These are phyloP conservation scores for Myanophis thanlyinensis DNA, from an alignment of 2,113 vertebrate species.

Conservation along the genomic window DNA sequence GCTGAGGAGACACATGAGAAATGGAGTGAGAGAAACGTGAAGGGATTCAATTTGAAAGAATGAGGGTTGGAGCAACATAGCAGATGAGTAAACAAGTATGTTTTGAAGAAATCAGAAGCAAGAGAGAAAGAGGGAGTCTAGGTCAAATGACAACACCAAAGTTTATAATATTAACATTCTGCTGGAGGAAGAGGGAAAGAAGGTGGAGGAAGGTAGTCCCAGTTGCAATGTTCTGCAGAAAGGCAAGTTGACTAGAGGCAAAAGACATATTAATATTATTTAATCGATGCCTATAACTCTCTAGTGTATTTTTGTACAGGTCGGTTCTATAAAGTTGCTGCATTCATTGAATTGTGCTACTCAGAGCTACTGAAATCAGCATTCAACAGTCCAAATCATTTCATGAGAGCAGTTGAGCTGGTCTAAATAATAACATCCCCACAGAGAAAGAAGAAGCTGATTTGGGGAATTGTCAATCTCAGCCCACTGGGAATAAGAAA, in stretches of 20 bases:
- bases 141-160: constrained; percentile 69
- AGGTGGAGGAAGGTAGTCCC: constrained; percentile 43
- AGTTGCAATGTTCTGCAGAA: constrained; percentile 70
- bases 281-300: constrained; percentile 82
- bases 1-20: constrained; percentile 62
- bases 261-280: constrained; percentile 81
- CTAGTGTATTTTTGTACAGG: constrained; percentile 69
- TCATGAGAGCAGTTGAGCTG: neutral
- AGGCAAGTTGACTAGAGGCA: constrained; percentile 73
- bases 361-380: constrained; percentile 27
- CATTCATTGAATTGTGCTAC: constrained; percentile 57
- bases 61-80: constrained; percentile 44
- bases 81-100: constrained; percentile 44
- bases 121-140: constrained; percentile 35
- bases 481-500: neutral
- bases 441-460: neutral
- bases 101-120: constrained; percentile 5
- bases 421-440: neutral
- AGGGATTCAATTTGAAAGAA: constrained; percentile 61
- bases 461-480: neutral
- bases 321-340: constrained; percentile 60
- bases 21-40: constrained; percentile 50
- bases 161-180: constrained; percentile 71
- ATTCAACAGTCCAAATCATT: accelerated
- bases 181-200: constrained; percentile 69